phyloP scores from a whole-genome alignment of 2,888 invertebrate genomes.

The Clitarchus hookeri region DNA sequence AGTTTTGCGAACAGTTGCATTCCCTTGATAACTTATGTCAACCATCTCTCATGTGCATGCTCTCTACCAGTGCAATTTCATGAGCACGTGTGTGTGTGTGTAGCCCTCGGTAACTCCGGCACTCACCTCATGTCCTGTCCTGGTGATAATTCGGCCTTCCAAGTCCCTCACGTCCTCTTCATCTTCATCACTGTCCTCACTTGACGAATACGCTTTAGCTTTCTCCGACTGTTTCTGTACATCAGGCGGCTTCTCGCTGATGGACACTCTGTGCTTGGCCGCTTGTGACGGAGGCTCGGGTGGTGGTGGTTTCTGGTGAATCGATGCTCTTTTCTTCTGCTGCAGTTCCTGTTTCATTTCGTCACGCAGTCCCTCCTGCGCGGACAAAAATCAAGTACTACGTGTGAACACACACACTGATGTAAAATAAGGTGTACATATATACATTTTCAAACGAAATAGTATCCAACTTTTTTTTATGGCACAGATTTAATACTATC shows the following conservation, averaged over 20 bases:
- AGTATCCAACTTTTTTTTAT: no score
- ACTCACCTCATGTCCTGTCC: slow-evolving; percentile 72
- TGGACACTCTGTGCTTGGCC: not conserved
- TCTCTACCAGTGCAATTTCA: no score
- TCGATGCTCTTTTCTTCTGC: slow-evolving; percentile 25
- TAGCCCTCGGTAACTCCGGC: not conserved
- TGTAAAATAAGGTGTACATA: no score
- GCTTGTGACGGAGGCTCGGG: slow-evolving; percentile 32
- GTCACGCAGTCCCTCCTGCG: slow-evolving; percentile 33
- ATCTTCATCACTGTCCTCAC: slow-evolving; percentile 65
- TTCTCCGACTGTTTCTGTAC: slow-evolving; percentile 42
- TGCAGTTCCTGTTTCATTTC: slow-evolving; percentile 32
- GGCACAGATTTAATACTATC: no score
- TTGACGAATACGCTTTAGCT: slow-evolving; percentile 57
- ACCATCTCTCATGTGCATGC: no score
- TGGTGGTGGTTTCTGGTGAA: slow-evolving; percentile 30
- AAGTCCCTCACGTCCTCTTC: slow-evolving; percentile 77
- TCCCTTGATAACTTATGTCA: no score
- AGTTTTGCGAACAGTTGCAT: no score
- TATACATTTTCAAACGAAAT: no score
- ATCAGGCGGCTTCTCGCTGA: not conserved
- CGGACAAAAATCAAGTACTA: slow-evolving; percentile 29
- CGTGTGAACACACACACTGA: no score
- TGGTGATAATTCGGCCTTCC: slow-evolving; percentile 79
- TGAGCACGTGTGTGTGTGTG: no score